Percentiles rank a stretch among this genome's conserved stretches.
Evolutionary conservation across 2,888 invertebrate genomes (phyloP).

Genomic region (Sphaeridia pumilis): DNA sequence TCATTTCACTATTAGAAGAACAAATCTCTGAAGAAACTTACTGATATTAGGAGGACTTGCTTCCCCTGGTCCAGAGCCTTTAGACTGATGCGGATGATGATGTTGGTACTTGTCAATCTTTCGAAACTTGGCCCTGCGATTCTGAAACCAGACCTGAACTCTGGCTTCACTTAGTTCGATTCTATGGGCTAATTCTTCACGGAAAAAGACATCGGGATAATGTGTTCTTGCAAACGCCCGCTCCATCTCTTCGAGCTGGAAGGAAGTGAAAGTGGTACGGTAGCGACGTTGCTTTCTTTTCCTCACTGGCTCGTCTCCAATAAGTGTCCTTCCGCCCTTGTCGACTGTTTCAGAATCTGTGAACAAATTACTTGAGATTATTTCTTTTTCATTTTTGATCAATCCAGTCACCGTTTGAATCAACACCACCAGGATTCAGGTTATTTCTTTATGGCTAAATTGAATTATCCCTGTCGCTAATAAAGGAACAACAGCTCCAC

Average conservation of each 20-base stretch:
- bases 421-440: too few species aligned
- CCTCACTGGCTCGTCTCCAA: neutral
- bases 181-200: constrained; percentile 59
- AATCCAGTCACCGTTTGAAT: too few species aligned
- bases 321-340: too few species aligned
- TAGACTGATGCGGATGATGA: neutral
- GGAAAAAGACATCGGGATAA: constrained; percentile 81
- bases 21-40: too few species aligned
- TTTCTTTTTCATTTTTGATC: too few species aligned
- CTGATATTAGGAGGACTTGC: neutral
- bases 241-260: constrained; percentile 77
- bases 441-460: too few species aligned
- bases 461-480: too few species aligned
- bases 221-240: constrained; percentile 83
- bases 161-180: constrained; percentile 83
- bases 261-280: constrained; percentile 79
- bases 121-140: constrained; percentile 40
- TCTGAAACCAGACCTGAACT: constrained; percentile 58
- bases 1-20: too few species aligned
- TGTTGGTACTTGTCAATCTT: constrained; percentile 40
- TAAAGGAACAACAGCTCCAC: too few species aligned
- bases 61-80: neutral
- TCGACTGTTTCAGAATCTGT: too few species aligned
- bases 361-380: too few species aligned
- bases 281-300: constrained; percentile 19